phyloP scores from a whole-genome alignment of 1,140 invertebrate genomes.

The Catajapyx aquilonaris region DNA sequence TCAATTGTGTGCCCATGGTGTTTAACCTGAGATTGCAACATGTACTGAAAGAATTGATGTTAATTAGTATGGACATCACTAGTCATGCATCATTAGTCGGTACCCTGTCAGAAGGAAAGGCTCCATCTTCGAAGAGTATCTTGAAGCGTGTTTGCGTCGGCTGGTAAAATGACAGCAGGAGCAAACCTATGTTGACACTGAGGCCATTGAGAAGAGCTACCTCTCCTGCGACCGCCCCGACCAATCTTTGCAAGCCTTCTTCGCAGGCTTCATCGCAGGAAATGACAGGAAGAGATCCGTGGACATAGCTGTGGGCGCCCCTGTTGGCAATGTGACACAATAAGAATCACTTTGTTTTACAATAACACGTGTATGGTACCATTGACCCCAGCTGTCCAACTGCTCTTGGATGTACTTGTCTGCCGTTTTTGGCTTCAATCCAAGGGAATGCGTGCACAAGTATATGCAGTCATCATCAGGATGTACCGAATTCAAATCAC shows the following conservation, averaged over 20 bases:
- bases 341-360: too few relatives aligned
- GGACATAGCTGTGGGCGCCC: constrained; percentile 22
- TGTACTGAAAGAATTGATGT: background rate
- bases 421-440: constrained; percentile 25
- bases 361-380: too few relatives aligned
- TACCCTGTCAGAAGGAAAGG: constrained; percentile 38
- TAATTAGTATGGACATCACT: too few relatives aligned
- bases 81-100: too few relatives aligned
- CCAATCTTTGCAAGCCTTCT: constrained; percentile 21
- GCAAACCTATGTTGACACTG: constrained; percentile 30
- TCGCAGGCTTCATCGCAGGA: constrained; percentile 23
- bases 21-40: background rate
- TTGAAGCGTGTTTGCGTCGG: constrained; percentile 33
- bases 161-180: constrained; percentile 33
- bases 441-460: constrained; percentile 32
- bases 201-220: constrained; percentile 31
- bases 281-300: constrained; percentile 25
- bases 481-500: too few relatives aligned
- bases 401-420: constrained; percentile 19
- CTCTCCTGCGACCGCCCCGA: constrained; percentile 20
- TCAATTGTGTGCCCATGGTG: background rate
- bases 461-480: constrained; percentile 28
- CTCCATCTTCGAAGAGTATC: constrained; percentile 32
- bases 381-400: constrained; percentile 26
- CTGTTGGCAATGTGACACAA: too few relatives aligned